Base-by-base conservation (phyloP, 2,113 vertebrate species). In the Microtus montanus region DNA sequence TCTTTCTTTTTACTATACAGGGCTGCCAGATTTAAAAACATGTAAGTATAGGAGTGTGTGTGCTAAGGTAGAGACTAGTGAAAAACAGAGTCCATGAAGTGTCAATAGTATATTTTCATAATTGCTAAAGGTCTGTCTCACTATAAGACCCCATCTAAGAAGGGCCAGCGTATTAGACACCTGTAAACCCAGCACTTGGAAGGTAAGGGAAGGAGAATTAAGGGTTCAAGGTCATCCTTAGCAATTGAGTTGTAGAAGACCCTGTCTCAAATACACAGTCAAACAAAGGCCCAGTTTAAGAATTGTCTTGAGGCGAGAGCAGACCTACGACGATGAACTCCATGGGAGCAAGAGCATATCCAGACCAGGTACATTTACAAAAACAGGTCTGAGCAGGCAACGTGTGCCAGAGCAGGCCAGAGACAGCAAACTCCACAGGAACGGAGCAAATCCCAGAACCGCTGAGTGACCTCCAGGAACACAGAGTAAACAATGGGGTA, bases 31-130 rank as follows among this genome's bases (percentile, higher is more conserved):
- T 38, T 94, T 20, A 87, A 89, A 96, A 89, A 73, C 77, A 93
- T 75, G 22, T 35, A 83, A 28, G 20, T 10, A n/a, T 41, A 91
- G 14, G 15, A 75, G 64, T 52, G 38, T 33, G 1, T 74, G 38
- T 47, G 14, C 49, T 49, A n/a, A 82, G 58, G 22, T 89, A 15
- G 77, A 87, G 47, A 91, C 41, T 44, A 80, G 77, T 58, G 82
- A 30, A 77, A 87, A 82, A 78, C 54, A 93, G 95, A 97, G 58
- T 87, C 13, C 68, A 15, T 61, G n/a, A 87, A 83, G 19, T 90
- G 20, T 90, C 86, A 80, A 74, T 63, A 63, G 52, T 44, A 75
- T n/a, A 80, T 8, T 41, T 38, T 92, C 13, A 38, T 14, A 26
- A 89, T 61, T 15, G 85, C 71, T 78, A n/a, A 78, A 77, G 44